Conservation (phyloP, 2,113 vertebrate species). For the Zonotrichia leucophrys region DNA sequence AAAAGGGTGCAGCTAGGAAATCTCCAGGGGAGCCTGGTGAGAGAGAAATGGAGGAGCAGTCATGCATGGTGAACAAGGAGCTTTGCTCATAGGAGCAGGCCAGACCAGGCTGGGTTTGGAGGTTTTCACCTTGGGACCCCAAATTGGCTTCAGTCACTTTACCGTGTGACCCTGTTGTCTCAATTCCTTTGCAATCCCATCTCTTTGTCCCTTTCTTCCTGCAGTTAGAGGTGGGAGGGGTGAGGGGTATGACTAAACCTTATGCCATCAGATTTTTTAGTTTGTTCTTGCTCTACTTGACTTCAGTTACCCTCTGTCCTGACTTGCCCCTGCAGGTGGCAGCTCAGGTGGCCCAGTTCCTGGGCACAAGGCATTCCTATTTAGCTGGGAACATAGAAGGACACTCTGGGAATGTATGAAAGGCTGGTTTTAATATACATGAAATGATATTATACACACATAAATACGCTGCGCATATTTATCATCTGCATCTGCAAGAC, state of each 20-base stretch:
- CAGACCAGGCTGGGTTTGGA: not conserved
- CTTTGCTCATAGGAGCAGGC: not conserved
- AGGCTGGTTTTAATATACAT: not conserved
- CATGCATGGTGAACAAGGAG: rapidly evolving
- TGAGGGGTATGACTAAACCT: not conserved
- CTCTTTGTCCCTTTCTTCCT: not conserved
- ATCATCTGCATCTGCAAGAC: not conserved
- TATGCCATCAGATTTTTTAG: not conserved
- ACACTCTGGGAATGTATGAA: not conserved
- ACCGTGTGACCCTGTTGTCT: rapidly evolving
- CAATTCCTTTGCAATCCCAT: rapidly evolving
- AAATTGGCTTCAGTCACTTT: not conserved
- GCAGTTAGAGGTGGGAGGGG: not conserved
- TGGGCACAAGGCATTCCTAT: not conserved
- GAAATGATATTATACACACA: not conserved
- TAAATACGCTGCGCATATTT: not conserved
- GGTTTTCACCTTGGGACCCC: not conserved
- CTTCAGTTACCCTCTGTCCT: not conserved
- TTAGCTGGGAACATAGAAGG: not conserved
- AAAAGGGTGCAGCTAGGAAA: not conserved
- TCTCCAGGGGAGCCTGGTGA: no score
- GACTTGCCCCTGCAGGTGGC: not conserved
- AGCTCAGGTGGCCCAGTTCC: not conserved
- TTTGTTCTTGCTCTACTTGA: not conserved
- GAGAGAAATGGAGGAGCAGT: not conserved